phyloP scores from a whole-genome alignment of 2,888 invertebrate species.

The Stegana nigrithorax region DNA sequence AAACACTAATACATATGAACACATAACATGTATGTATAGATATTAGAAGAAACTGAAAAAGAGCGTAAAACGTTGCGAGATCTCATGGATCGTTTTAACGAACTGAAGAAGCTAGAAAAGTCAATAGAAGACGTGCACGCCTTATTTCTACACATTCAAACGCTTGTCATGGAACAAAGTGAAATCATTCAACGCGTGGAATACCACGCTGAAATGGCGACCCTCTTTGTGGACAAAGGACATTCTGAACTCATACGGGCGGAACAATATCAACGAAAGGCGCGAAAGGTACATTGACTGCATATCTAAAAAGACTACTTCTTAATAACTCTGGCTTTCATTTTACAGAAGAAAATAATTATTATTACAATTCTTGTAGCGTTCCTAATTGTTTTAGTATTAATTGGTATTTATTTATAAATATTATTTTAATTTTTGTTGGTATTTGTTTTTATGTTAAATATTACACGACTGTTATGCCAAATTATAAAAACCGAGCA shows the following conservation, averaged over 20 bases:
- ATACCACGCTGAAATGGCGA: constrained; percentile 67
- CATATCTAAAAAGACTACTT: no score
- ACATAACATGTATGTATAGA: constrained; percentile 45
- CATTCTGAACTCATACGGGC: constrained; percentile 60
- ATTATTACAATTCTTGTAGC: constrained; percentile 53
- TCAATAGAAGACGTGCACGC: constrained; percentile 68
- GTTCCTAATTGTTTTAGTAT: constrained; percentile 54
- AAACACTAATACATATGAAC: no score
- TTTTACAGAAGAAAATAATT: constrained; percentile 63
- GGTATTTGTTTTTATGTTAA: no score
- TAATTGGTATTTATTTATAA: constrained; percentile 61
- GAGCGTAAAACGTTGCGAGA: constrained; percentile 65
- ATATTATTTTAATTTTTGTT: no score
- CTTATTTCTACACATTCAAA: constrained; percentile 67
- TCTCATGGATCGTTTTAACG: constrained; percentile 66
- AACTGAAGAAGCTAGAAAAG: constrained; percentile 66
- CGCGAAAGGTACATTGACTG: constrained; percentile 49
- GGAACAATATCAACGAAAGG: constrained; percentile 51
- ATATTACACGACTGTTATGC: no score
- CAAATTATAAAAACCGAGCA: no score
- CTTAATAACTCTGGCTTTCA: no score
- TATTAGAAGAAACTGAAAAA: constrained; percentile 67
- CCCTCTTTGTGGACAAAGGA: constrained; percentile 64
- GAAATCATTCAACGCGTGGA: constrained; percentile 67
- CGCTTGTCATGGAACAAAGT: constrained; percentile 67